Evolutionary conservation across 2,113 vertebrate species (phyloP).

Genomic region (Mustelus asterias): DNA sequence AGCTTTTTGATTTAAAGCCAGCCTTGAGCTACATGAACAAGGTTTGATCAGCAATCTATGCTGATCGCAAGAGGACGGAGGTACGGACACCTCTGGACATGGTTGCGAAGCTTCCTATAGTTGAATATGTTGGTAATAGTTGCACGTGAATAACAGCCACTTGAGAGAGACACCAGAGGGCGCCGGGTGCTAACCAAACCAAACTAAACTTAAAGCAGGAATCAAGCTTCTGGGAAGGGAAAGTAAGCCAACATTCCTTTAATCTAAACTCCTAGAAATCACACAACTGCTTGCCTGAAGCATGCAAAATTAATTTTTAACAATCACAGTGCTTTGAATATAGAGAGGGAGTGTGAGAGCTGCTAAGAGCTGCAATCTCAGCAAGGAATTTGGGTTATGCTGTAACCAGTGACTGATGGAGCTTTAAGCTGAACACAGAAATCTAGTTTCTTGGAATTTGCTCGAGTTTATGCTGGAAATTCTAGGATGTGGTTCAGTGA

Average conservation of each 20-base stretch:
- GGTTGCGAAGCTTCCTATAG: too few relatives aligned
- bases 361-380: neutral
- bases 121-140: neutral
- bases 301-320: neutral
- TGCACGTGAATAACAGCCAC: neutral
- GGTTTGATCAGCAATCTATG: too few relatives aligned
- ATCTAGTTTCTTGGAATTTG: neutral
- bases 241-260: neutral
- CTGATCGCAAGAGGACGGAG: too few relatives aligned
- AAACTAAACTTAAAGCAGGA: neutral
- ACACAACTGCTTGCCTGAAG: neutral
- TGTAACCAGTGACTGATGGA: neutral
- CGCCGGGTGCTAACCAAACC: neutral
- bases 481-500: neutral
- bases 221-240: neutral
- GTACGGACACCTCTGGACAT: too few relatives aligned
- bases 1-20: neutral
- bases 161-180: neutral
- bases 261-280: neutral
- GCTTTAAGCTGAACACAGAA: neutral
- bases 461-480: neutral
- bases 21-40: neutral
- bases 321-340: neutral
- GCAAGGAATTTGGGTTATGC: neutral
- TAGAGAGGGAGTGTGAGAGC: neutral